Evolutionary conservation across 2,888 invertebrate genomes (phyloP), one percentile per base, ranked within the genome.

Genomic region (Eupithecia subumbrata): DNA sequence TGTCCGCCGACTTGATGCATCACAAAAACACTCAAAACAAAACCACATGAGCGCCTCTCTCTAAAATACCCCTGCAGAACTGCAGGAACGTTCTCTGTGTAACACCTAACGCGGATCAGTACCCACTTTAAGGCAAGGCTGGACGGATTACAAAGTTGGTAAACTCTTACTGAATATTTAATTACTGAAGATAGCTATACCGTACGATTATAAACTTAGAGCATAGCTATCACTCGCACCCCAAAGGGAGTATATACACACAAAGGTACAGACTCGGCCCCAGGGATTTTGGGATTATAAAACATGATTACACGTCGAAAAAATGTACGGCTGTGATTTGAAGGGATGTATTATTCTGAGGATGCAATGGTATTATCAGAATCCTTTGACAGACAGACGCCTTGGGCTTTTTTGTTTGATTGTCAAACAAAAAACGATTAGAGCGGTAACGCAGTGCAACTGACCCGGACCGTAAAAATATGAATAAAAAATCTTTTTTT

Each of bases 261-360:
- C 88, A 89, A 89, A 91, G 91, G 90, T 90, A 91, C 90, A 91
- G 90, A 88, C 87, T 87, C 88, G 87, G 90, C 91, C 87, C 82
- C 82, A 85, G 91, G 90, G 91, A 91, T 91, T 91, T 92, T 86
- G 83, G 89, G 92, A 92, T 93, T 91, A 90, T 87, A 88, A 87
- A 89, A 70, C 66, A 69, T 60, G 86, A 90, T 89, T 87, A 87
- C 87, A 81, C 82, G 80, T 81, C 77, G 78, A 83, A 85, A 86
- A 85, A 85, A 84, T 73, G 48, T 75, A 60, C 73, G 40, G 72
- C 88, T 89, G 87, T 80, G 69, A 69, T 69, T 72, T 12, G 66
- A 40, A 75, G 34, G 71, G 43, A 25, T 22, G 34, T 64, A 43
- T 45, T 64, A 63, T 71, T 63, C 45, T 34, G 43, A 72, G 56